Base-by-base conservation (phyloP, 2,113 vertebrate species). In the Nanger granti region DNA sequence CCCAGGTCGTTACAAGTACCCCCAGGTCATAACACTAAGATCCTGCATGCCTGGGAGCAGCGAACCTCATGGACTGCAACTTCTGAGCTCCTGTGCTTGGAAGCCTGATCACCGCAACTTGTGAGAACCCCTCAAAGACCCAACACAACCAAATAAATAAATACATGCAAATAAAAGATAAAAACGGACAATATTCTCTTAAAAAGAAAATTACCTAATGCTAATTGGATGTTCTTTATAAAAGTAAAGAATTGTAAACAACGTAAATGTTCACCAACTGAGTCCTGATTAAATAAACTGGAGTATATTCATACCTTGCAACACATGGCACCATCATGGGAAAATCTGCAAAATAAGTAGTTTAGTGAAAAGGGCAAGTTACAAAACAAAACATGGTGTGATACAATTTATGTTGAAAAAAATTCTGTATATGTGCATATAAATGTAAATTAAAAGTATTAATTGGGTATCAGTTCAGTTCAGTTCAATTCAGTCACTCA, bases 201-300 rank as follows among this genome's bases (percentile, higher is more conserved):
- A 28, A 79, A 79, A 60, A 66, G 18, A n/a, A 92, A 89, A 37
- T 86, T 86, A 80, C 20, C 54, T 83, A 85, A 82, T 82, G 52
- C 37, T 94, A 64, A 82, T 28, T 34, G 47, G 20, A 83, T n/a
- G 15, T 37, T 91, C 57, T 83, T 92, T 64, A 37, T 59, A 44
- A 88, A 62, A 83, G 57, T 55, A 93, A 88, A 79, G 26, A 92
- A 89, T 86, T 41, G 20, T 86, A 94, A 94, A 85, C 57, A 89
- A 91, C 57, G 7, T 60, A 88, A 94, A n/a, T 52, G n/a, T 57
- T 93, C 31, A 83, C 62, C 31, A 64, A 17, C 5, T 62, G 3
- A 86, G 26, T 13, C 80, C 15, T 62, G 13, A 55, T 73, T 94
- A 73, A 73, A 57, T 57, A 79, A 31, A 54, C 4, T 31, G 17